phyloP scores from a whole-genome alignment of 1,140 invertebrate species.

The Ceratitis capitata region DNA sequence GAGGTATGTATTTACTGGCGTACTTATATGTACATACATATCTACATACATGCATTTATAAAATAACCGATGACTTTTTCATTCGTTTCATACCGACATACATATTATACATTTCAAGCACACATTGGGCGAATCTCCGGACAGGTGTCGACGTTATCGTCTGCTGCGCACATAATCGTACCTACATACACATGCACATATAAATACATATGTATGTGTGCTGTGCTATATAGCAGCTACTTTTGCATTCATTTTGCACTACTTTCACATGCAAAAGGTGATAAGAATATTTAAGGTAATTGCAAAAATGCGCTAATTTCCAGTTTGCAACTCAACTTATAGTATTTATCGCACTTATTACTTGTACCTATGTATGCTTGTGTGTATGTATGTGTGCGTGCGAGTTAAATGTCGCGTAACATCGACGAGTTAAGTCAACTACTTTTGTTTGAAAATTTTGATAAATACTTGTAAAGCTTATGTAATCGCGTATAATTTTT shows the following conservation, averaged over 20 bases:
- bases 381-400: too few species aligned
- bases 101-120: background rate
- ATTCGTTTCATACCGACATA: too few species aligned
- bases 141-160: constrained; percentile 14
- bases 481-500: too few species aligned
- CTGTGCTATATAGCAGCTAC: too few species aligned
- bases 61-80: background rate
- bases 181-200: background rate
- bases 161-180: too few species aligned
- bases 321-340: background rate
- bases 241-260: constrained; percentile 1
- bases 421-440: too few species aligned
- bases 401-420: too few species aligned
- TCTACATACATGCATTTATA: background rate
- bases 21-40: background rate
- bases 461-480: too few species aligned
- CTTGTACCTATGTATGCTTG: background rate
- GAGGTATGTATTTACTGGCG: too few species aligned
- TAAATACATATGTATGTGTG: too few species aligned
- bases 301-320: background rate
- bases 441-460: too few species aligned
- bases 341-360: background rate
- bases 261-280: background rate
- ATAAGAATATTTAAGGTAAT: constrained; percentile 30
- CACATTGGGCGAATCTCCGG: constrained; percentile 29